Conservation (phyloP, 2,113 vertebrate genomes). For the Dissostichus mawsoni region DNA sequence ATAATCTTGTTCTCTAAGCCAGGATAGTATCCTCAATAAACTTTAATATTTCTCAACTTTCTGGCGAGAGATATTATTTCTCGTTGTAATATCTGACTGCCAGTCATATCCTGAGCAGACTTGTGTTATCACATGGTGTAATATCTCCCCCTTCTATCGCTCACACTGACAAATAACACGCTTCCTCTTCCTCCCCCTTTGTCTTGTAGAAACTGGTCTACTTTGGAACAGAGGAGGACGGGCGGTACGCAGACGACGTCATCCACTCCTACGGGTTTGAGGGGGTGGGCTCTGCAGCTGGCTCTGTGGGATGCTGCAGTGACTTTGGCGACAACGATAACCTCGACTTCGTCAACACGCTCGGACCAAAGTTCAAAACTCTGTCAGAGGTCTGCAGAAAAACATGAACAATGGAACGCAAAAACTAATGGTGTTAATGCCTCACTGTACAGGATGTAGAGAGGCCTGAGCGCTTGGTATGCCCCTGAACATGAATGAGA, state of each 20-base stretch:
- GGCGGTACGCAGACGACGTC: constrained; percentile 85
- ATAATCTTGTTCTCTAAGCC: constrained; percentile 38
- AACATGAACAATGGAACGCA: constrained; percentile 68
- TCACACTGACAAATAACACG: constrained; percentile 24
- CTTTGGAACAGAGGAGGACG: constrained; percentile 50
- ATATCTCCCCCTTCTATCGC: constrained; percentile 18
- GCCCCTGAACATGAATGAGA: constrained; percentile 35
- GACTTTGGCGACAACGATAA: constrained; percentile 83
- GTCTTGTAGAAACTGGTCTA: constrained; percentile 67
- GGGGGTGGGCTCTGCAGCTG: constrained; percentile 89
- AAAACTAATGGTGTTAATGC: constrained; percentile 22
- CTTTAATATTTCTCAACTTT: constrained; percentile 63
- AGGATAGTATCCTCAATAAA: constrained; percentile 45
- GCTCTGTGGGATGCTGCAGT: constrained; percentile 93
- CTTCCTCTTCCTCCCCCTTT: constrained; percentile 8
- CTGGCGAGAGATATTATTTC: constrained; percentile 37
- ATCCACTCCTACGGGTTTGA: constrained; percentile 89
- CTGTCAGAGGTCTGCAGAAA: constrained; percentile 87
- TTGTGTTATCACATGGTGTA: constrained; percentile 19
- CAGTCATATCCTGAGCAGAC: constrained; percentile 57
- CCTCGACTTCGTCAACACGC: constrained; percentile 90
- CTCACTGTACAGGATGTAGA: constrained; percentile 4
- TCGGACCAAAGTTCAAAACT: constrained; percentile 93
- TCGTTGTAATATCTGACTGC: constrained; percentile 61
- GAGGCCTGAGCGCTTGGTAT: not conserved